phyloP scores from a whole-genome alignment of 2,113 vertebrate genomes.

The Zosterops japonicus region DNA sequence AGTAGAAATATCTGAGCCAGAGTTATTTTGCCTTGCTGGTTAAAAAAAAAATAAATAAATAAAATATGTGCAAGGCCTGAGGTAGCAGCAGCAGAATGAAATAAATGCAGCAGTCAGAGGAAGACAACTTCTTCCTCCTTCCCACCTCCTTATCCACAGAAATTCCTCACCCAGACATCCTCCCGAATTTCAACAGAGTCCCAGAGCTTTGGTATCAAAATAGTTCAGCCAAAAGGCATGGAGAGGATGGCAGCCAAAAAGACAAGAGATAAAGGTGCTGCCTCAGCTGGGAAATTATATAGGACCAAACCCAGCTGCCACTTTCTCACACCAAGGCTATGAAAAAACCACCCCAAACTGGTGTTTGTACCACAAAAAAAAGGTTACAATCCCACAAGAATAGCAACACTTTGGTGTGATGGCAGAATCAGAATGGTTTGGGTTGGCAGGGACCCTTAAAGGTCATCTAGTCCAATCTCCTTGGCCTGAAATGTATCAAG shows the following conservation, averaged over 20 bases:
- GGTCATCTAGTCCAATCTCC: neutral
- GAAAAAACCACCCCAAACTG: neutral
- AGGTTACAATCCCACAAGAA: neutral
- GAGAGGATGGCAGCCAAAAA: neutral
- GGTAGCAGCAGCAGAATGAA: neutral
- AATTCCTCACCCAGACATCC: neutral
- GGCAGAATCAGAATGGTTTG: neutral
- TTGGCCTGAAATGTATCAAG: neutral
- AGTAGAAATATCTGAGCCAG: neutral
- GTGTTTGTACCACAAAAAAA: neutral
- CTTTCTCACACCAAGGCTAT: neutral
- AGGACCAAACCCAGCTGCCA: neutral
- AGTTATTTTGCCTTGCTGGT: neutral
- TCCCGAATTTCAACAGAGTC: neutral
- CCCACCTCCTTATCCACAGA: neutral
- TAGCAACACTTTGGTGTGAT: neutral
- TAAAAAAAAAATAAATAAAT: neutral
- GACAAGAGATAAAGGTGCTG: neutral
- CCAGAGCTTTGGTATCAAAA: neutral
- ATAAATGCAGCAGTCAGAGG: neutral
- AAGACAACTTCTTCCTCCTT: neutral
- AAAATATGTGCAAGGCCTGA: neutral
- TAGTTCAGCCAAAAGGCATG: neutral
- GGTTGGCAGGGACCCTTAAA: neutral
- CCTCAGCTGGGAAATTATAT: neutral